Evolutionary conservation across 2,113 vertebrate genomes (phyloP), one percentile per base, ranked within the genome.

Genomic region (Abramis brama): DNA sequence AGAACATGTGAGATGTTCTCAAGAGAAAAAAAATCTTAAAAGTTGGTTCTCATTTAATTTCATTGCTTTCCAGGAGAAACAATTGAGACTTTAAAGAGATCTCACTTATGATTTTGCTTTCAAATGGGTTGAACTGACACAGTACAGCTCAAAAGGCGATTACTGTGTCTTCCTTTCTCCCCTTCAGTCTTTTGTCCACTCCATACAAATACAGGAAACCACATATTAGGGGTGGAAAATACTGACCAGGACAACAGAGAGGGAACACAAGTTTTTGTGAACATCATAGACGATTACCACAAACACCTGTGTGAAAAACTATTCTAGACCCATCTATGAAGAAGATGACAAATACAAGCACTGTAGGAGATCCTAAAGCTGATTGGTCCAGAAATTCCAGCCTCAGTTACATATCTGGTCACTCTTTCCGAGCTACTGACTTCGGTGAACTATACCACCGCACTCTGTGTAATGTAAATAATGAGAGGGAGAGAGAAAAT

Each of bases 121-220:
- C 57, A 13, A 17, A 60, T 43, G 33, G 77, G 17, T 23, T 43
- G 19, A 79, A 13, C 52, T 79, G 50, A 10, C 50, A 57, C 13
- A 27, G 78, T 43, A 21, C 36, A 62, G 13, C 36, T 62, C 12
- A 25, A 25, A 62, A 60, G 57, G 57, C 57, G 17, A 70, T 59
- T 5, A 4, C 36, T 47, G 45, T 9, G 15, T 82, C 62, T 82
- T 78, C 79, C 82, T 85, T 71, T 78, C 77, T 43, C 30, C 11
- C 30, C 36, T 47, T 66, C 55, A 78, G 15, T 62, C 12, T 45
- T 62, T 64, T 57, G 62, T 78, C 57, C 55, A 50, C 86, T 78
- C 30, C 83, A 52, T 80, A 85, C 83, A 89, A 89, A 85, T 70
- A 86, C 86, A 85, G 83, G 86, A 89, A 89, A 68, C 50, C 19